These are phyloP conservation scores for Smittia aterrima DNA, from an alignment of 2,888 invertebrate species.

Conservation along the genomic window DNA sequence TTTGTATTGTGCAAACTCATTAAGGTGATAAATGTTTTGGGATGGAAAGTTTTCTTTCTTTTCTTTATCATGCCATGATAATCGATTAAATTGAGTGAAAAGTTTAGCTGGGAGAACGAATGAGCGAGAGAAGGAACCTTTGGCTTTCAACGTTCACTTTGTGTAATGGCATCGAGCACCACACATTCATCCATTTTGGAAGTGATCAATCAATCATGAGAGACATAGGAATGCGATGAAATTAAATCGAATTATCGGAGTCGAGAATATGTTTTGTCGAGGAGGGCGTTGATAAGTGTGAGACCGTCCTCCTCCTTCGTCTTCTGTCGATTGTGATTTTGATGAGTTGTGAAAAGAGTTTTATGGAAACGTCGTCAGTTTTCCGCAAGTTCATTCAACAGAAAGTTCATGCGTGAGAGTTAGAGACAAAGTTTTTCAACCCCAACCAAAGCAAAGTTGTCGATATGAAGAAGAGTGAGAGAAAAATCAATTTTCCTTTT, in stretches of 20 bases:
- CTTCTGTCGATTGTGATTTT: not conserved
- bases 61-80: not conserved
- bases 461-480: too few species aligned
- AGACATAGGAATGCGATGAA: conserved; percentile 26
- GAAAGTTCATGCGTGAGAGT: not conserved
- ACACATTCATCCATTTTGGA: conserved; percentile 7
- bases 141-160: conserved; percentile 2
- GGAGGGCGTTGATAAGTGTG: not conserved
- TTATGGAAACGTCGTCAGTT: too few species aligned
- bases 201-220: conserved; percentile 39
- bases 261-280: not conserved
- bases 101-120: not conserved
- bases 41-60: not conserved
- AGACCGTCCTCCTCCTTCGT: not conserved
- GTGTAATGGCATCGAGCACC: not conserved
- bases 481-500: conserved; percentile 10
- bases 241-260: conserved; percentile 12
- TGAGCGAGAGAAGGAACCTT: not conserved
- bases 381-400: too few species aligned
- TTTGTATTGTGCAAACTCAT: not conserved
- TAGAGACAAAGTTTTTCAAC: not conserved
- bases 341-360: too few species aligned
- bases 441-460: not conserved
- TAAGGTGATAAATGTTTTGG: not conserved
- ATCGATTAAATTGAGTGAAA: conserved; percentile 14